A percentile compares a stretch with the other conserved stretches of the same genome.
These are phyloP conservation scores for Rhinopithecus roxellana DNA, from an alignment of 2,113 vertebrate species.

Conservation along the genomic window DNA sequence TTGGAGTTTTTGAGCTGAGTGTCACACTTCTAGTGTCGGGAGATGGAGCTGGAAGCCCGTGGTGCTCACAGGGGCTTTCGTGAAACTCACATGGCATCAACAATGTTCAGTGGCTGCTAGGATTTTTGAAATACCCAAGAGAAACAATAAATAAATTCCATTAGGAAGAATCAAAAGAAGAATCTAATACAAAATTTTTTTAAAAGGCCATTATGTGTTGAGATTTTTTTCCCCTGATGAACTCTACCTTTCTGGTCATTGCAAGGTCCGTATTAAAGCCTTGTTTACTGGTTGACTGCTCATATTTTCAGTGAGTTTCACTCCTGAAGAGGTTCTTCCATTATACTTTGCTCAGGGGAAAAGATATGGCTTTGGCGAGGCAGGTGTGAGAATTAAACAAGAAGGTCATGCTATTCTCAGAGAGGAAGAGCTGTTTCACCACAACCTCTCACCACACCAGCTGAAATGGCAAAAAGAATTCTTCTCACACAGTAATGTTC, in stretches of 20 bases:
- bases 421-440: constrained; percentile 76
- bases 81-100: not conserved
- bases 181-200: not conserved
- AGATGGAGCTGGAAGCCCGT: not conserved
- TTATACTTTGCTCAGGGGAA: not conserved
- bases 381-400: constrained; percentile 69
- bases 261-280: not conserved
- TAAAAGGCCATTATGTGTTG: not conserved
- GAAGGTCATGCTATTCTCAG: constrained; percentile 63
- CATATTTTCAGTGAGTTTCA: not conserved
- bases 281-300: not conserved
- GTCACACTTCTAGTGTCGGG: rapidly evolving
- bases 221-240: not conserved
- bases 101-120: not conserved
- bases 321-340: not conserved
- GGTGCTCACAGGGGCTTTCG: not conserved
- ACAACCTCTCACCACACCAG: constrained; percentile 67
- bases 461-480: constrained; percentile 33
- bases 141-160: not conserved
- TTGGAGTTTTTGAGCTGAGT: not conserved
- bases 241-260: not conserved
- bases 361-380: not conserved
- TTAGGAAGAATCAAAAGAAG: not conserved
- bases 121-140: not conserved
- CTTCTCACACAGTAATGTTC: constrained; percentile 61